These are phyloP conservation scores for Oenanthe oenanthe DNA, from an alignment of 2,113 vertebrate species.

Conservation along the genomic window DNA sequence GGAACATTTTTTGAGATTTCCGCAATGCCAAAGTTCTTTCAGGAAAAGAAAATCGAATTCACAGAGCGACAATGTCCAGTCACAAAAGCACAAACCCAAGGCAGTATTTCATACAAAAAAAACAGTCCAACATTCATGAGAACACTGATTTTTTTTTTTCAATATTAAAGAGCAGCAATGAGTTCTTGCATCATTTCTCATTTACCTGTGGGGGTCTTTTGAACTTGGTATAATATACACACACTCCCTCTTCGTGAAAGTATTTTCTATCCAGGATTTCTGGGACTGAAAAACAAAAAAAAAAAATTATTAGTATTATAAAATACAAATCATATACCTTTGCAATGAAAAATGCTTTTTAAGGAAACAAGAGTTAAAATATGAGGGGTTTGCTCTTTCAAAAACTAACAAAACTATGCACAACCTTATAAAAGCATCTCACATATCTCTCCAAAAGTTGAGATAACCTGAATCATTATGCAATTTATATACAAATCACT, in stretches of 20 bases:
- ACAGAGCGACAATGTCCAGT: not conserved
- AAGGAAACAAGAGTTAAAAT: not conserved
- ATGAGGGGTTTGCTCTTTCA: not conserved
- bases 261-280: constrained; percentile 99
- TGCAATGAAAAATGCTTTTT: not conserved
- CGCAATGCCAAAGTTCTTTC: not conserved
- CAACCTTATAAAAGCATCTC: not conserved
- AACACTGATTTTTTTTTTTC: not conserved
- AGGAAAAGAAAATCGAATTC: not conserved
- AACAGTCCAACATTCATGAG: not conserved
- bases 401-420: not conserved
- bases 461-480: not conserved
- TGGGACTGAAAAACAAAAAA: constrained; percentile 87
- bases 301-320: not conserved
- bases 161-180: not conserved
- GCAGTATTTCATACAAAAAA: not conserved
- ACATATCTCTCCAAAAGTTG: not conserved
- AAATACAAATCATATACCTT: not conserved
- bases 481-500: not conserved
- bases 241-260: constrained; percentile 99
- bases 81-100: not conserved
- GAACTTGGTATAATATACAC: constrained; percentile 98
- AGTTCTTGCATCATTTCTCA: not conserved
- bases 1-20: not conserved
- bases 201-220: constrained; percentile 99